Evolutionary conservation across 2,113 vertebrate genomes (phyloP).

Genomic region (Protobothrops mucrosquamatus): DNA sequence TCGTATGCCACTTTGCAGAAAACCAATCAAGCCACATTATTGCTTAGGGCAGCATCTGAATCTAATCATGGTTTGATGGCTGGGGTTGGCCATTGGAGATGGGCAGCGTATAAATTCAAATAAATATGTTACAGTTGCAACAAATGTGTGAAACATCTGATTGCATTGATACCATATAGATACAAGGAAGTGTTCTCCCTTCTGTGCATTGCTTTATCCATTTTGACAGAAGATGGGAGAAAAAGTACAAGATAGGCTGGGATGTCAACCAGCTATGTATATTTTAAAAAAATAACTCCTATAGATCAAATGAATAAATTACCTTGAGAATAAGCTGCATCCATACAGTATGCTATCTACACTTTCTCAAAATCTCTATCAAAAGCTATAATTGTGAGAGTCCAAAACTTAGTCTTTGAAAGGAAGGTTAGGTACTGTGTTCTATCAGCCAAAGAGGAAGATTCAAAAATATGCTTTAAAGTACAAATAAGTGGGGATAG

Average conservation of each 20-base stretch:
- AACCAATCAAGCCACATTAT: neutral
- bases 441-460: neutral
- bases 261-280: neutral
- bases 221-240: neutral
- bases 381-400: neutral
- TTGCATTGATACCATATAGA: neutral
- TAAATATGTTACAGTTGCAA: neutral
- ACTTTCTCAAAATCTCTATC: neutral
- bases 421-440: neutral
- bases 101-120: neutral
- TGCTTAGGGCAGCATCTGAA: neutral
- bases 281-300: neutral
- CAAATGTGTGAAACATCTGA: no score
- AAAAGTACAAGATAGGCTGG: neutral
- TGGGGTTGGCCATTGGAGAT: neutral
- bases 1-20: neutral
- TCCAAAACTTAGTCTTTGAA: neutral
- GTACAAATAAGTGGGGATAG: neutral
- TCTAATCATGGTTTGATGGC: neutral
- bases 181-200: neutral
- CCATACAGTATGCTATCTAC: neutral
- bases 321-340: neutral
- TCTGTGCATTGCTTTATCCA: neutral
- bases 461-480: neutral
- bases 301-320: neutral